Evolutionary conservation across 1,140 invertebrate genomes (phyloP).

Genomic region (Yoshiicerus persimilis): DNA sequence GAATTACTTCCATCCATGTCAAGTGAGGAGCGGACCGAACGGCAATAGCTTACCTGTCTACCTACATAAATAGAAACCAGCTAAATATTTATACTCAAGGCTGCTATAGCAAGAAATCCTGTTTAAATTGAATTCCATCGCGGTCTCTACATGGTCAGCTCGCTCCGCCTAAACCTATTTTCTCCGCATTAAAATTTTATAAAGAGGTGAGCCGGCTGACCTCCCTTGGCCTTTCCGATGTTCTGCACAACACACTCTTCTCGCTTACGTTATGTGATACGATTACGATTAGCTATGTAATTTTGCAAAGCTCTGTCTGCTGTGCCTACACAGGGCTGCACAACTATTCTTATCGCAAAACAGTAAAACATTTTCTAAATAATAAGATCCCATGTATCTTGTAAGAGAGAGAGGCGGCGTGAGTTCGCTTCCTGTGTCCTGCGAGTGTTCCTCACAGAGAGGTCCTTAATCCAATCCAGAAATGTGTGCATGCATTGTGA

Average conservation of each 20-base stretch:
- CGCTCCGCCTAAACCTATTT: neutral
- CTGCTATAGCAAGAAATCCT: neutral
- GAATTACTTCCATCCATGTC: neutral
- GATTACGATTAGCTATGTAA: too few relatives aligned
- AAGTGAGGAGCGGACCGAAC: neutral
- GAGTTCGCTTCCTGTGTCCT: too few relatives aligned
- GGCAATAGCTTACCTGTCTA: neutral
- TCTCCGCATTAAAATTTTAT: neutral
- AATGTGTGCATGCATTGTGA: too few relatives aligned
- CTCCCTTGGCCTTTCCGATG: neutral
- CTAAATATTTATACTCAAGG: neutral
- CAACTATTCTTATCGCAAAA: too few relatives aligned
- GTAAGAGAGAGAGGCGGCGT: too few relatives aligned
- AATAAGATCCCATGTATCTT: too few relatives aligned
- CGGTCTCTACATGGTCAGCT: neutral
- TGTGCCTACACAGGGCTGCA: too few relatives aligned
- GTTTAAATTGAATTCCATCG: neutral
- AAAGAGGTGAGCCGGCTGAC: neutral
- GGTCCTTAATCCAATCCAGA: too few relatives aligned
- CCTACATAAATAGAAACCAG: neutral
- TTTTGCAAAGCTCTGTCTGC: too few relatives aligned
- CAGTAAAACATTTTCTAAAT: too few relatives aligned
- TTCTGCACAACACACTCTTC: neutral
- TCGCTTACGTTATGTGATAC: neutral
- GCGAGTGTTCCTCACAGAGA: too few relatives aligned